Percentiles rank a stretch among this genome's conserved stretches.
phyloP scores from a whole-genome alignment of 2,797 vertebrate genomes.

The Decapterus maruadsi region DNA sequence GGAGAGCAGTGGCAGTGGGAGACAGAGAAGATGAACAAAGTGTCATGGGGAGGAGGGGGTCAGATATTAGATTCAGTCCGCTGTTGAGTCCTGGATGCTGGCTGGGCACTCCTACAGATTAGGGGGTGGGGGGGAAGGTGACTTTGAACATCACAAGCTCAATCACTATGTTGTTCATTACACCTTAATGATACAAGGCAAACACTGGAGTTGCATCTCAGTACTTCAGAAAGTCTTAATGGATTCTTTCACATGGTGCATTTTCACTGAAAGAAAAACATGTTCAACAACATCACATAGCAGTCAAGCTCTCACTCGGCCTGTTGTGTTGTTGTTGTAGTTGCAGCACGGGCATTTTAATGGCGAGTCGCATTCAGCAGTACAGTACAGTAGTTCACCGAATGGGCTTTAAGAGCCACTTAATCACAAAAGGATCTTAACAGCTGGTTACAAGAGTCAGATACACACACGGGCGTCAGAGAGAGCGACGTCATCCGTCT shows the following conservation, averaged over 20 bases:
- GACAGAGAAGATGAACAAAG: slow-evolving; percentile 51
- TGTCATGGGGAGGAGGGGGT: slow-evolving; percentile 54
- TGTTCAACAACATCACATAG: slow-evolving; percentile 14
- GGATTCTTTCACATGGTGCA: background rate
- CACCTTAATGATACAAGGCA: slow-evolving; percentile 31
- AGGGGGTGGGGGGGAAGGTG: slow-evolving; percentile 48
- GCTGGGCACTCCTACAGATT: slow-evolving; percentile 51
- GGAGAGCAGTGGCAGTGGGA: slow-evolving; percentile 50
- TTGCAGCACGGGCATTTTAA: slow-evolving; percentile 33
- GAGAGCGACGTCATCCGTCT: slow-evolving; percentile 26
- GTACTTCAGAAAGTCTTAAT: background rate
- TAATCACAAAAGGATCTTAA: slow-evolving; percentile 49
- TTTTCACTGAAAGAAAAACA: slow-evolving; percentile 12
- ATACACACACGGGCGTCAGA: slow-evolving; percentile 25
- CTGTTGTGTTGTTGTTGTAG: slow-evolving; percentile 38
- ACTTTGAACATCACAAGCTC: slow-evolving; percentile 63
- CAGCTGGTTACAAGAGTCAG: slow-evolving; percentile 38
- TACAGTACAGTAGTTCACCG: slow-evolving; percentile 21
- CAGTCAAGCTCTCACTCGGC: slow-evolving; percentile 25
- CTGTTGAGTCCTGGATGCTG: slow-evolving; percentile 33
- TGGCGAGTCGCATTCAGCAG: slow-evolving; percentile 43
- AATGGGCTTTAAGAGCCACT: slow-evolving; percentile 29
- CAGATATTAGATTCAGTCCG: slow-evolving; percentile 55
- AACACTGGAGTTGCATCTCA: slow-evolving; percentile 1
- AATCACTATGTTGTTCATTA: slow-evolving; percentile 47